Evolutionary conservation across 2,797 vertebrate genomes (phyloP).

Genomic region (Acanthurus tractus): DNA sequence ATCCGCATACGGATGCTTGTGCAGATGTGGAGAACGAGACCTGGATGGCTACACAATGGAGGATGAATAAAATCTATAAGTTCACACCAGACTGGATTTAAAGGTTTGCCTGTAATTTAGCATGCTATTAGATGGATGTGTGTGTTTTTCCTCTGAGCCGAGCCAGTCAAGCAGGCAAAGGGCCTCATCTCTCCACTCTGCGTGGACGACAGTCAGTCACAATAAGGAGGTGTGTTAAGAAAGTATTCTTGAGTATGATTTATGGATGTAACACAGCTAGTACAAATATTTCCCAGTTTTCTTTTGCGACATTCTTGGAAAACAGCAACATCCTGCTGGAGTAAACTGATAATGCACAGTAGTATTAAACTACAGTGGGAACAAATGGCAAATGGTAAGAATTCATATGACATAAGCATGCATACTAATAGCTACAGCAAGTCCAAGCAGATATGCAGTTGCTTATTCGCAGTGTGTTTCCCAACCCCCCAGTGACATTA

Average conservation of each 20-base stretch:
- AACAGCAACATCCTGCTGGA: not conserved
- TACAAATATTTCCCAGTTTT: constrained; percentile 21
- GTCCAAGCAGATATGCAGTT: constrained; percentile 51
- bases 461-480: constrained; percentile 51
- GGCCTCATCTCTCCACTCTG: constrained; percentile 4
- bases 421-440: constrained; percentile 29
- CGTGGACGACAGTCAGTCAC: constrained; percentile 21
- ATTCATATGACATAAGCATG: constrained; percentile 24
- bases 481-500: constrained; percentile 68
- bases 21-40: constrained; percentile 47
- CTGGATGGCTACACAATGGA: constrained; percentile 13
- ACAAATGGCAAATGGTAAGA: not conserved
- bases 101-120: constrained; percentile 18
- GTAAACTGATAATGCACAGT: not conserved
- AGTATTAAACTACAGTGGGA: not conserved
- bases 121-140: constrained; percentile 20
- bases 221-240: constrained; percentile 22
- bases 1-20: constrained; percentile 40
- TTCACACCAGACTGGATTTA: constrained; percentile 27
- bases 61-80: constrained; percentile 38
- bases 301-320: constrained; percentile 14
- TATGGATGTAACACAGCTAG: constrained; percentile 33
- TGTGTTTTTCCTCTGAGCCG: constrained; percentile 43
- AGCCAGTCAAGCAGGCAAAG: constrained; percentile 9
- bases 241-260: constrained; percentile 30